Percentiles rank a stretch among this genome's conserved stretches.
phyloP scores from a whole-genome alignment of 2,113 vertebrate species.

The Tupaia chinensis region DNA sequence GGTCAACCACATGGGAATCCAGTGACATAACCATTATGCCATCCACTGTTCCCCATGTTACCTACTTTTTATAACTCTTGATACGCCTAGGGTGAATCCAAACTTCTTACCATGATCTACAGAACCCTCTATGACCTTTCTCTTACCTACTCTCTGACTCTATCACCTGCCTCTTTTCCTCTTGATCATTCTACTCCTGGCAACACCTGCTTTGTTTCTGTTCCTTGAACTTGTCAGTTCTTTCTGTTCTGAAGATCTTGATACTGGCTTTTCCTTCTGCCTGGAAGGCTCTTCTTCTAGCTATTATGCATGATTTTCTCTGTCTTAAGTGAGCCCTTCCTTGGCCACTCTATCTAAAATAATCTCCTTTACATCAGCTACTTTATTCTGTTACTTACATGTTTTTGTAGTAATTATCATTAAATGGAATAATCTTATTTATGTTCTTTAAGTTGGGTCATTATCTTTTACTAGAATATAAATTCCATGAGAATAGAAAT shows the following conservation, averaged over 20 bases:
- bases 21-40: too few species aligned
- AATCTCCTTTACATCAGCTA: not conserved
- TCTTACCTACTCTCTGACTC: not conserved
- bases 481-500: not conserved
- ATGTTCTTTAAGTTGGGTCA: not conserved
- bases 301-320: conserved; percentile 26
- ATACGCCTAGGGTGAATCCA: not conserved
- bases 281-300: not conserved
- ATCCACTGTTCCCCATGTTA: not conserved
- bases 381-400: not conserved
- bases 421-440: not conserved
- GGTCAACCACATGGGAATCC: too few species aligned
- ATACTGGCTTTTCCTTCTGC: not conserved
- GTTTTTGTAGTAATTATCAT: not conserved
- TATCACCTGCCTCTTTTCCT: not conserved
- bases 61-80: conserved; percentile 41
- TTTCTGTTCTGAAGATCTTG: not conserved
- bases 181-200: not conserved
- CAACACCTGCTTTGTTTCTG: not conserved
- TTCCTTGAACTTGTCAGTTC: not conserved
- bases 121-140: not conserved
- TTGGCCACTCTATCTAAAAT: not conserved
- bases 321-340: not conserved
- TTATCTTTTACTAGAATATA: not conserved
- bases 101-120: not conserved